These are phyloP conservation scores for Drosophila ironensis DNA, from an alignment of 1,140 invertebrate genomes.

Conservation along the genomic window DNA sequence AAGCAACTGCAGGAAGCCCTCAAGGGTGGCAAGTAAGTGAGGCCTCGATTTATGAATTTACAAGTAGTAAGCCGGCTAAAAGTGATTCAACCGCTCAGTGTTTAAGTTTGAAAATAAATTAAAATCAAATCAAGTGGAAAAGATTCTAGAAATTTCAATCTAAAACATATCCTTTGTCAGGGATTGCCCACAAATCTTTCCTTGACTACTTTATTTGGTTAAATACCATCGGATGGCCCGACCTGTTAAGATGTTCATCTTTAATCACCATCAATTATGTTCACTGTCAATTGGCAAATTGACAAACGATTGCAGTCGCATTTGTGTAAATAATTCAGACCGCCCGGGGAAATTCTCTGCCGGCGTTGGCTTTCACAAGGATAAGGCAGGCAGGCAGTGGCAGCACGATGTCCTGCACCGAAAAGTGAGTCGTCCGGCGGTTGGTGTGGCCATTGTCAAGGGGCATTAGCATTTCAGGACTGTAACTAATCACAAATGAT, in stretches of 20 bases:
- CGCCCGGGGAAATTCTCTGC: conserved; percentile 1
- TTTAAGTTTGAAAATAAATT: no score
- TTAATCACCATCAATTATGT: conserved; percentile 47
- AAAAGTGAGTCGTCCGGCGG: conserved; percentile 58
- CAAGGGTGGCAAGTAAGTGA: conserved; percentile 47
- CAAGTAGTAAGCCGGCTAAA: no score
- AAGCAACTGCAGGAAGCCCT: conserved; percentile 68
- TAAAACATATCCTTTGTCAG: no score
- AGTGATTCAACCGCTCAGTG: no score
- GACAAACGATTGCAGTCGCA: conserved; percentile 40
- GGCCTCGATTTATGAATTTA: no score
- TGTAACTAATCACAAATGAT: conserved; percentile 80
- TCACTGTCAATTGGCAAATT: conserved; percentile 61
- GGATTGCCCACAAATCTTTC: no score
- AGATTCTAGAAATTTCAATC: no score
- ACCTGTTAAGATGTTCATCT: conserved; percentile 2
- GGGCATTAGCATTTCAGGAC: conserved; percentile 67
- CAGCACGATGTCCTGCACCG: conserved; percentile 10
- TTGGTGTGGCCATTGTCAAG: conserved; percentile 13
- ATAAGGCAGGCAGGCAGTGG: neutral
- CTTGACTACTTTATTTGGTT: no score
- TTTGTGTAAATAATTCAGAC: conserved; percentile 46
- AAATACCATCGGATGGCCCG: no score
- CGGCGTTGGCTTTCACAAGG: conserved; percentile 23
- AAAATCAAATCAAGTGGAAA: no score